Evolutionary conservation across 37 sponge, comb jelly and placozoan genomes (phyloP), one percentile per base, ranked within the genome.

Genomic region (Chondrilla cf. caribensis): DNA sequence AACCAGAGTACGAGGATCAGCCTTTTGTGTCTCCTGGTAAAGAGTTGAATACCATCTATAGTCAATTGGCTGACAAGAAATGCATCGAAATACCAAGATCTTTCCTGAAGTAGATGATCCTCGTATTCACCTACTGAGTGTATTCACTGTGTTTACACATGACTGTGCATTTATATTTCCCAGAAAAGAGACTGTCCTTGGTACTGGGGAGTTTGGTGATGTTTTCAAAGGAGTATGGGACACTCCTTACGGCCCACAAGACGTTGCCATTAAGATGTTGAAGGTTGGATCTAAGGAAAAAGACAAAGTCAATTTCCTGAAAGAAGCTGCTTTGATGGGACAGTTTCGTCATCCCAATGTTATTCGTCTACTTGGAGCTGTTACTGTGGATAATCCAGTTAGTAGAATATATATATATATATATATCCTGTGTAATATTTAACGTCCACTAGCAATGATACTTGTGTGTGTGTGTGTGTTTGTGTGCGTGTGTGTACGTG

Each of bases 171-270:
- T 47, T 11, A 6, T 14, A 47, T 14, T 47, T 47, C 6, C 51
- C 51, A 62, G 64, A n/a, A 62, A 28, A n/a, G 64, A 28, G 29
- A 19, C 64, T 29, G 64, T 62, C 6, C 64, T 62, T 15, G 64
- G 64, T 6, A 62, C 64, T 62, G 64, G 64, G 22, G 29, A 62
- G 25, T 62, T 62, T 62, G 64, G 64, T 6, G 64, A n/a, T 29
- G 64, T 62, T 62, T n/a, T 62, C 29, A 62, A 62, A 28, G 64
- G 64, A 29, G 64, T 62, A 19, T 62, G 64, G 64, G 64, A 62
- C 6, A 62, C 25, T 28, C 64, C 64, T n/a, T 62, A 62, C 15
- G 64, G 64, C 7, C 29, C 64, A n/a, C 25, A 62, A 62, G 64
- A 62, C 6, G 64, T 62, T n/a, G 64, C 64, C 64, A 62, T 62